phyloP scores from a whole-genome alignment of 2,888 invertebrate species.

The Alviniconcha strummeri region DNA sequence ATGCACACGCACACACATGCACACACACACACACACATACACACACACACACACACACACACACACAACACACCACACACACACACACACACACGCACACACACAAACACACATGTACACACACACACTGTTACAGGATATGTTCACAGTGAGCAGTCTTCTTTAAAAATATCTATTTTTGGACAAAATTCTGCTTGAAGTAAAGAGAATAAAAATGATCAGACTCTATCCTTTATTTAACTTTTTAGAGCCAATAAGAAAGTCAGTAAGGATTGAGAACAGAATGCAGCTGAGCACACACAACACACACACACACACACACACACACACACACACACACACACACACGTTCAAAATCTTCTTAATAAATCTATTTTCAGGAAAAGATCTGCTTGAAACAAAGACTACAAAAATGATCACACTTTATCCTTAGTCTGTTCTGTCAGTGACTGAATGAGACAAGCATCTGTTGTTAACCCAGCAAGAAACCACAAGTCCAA shows the following conservation, averaged over 20 bases:
- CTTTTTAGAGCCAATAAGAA: too few relatives aligned
- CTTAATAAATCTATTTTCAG: too few relatives aligned
- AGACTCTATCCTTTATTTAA: too few relatives aligned
- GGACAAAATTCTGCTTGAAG: too few relatives aligned
- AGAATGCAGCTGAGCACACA: not conserved
- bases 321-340: slow-evolving; percentile 7
- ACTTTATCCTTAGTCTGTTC: not conserved
- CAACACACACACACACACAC: slow-evolving; percentile 3
- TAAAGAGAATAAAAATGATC: too few relatives aligned
- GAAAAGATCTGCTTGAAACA: too few relatives aligned
- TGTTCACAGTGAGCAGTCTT: not conserved
- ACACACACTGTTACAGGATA: not conserved
- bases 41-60: not conserved
- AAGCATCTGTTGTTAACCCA: not conserved
- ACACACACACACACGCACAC: not conserved
- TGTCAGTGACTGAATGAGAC: too few relatives aligned
- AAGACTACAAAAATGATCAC: not conserved
- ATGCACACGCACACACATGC: not conserved
- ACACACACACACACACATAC: not conserved
- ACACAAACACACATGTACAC: not conserved
- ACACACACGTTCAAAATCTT: not conserved
- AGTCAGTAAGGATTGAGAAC: too few relatives aligned
- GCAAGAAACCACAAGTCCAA: not conserved
- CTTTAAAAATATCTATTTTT: too few relatives aligned
- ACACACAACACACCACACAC: not conserved